Base-by-base conservation (phyloP, 2,113 vertebrate species). In the Apistogramma diplotaenia region DNA sequence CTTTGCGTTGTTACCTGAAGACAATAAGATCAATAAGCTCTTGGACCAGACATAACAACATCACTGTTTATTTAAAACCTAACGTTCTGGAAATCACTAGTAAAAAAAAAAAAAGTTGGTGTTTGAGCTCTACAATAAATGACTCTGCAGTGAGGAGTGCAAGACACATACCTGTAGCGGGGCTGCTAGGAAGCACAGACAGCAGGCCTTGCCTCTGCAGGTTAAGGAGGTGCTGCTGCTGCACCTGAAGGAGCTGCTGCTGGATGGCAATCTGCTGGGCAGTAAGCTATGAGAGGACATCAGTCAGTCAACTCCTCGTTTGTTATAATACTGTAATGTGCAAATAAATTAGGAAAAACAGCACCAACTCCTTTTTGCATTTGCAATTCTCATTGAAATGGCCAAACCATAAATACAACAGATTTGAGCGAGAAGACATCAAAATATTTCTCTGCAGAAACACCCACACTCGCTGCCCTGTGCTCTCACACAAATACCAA, bases 231-330 rank as follows among this genome's bases (percentile, higher is more conserved):
- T 99, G 98, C 90, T 99, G 98, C 93, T 99, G 98, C 91, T 99
- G 98, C 88, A 99, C 94, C 93, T 99, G 97, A 87, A 99, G 97
- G 81, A 99, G 96, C 96, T 99, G 98, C 92, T 99, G 98, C 95
- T 99, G 98, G 93, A 99, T 97, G 84, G 97, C 96, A 89, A 99
- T 95, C 95, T 99, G 98, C 93, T 99, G 98, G 84, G 95, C 96
- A 85, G 97, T 97, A 91, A 99, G 94, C 90, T 97, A 95, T 91
- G 96, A 70, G 18, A 33, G 4, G 46, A 43, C 37, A 55, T 12
- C 3, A 4, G 11, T 58, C 27, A 55, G 27, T n/a, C 12, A 78
- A 73, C 8, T 55, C 18, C 21, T 57, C 21, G 9, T 8, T 3
- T 2, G n/a, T 43, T 43, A 21, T 57, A 55, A 15, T 6, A 35